Evolutionary conservation across 1,140 invertebrate species (phyloP).

Genomic region (Drosophila repleta): DNA sequence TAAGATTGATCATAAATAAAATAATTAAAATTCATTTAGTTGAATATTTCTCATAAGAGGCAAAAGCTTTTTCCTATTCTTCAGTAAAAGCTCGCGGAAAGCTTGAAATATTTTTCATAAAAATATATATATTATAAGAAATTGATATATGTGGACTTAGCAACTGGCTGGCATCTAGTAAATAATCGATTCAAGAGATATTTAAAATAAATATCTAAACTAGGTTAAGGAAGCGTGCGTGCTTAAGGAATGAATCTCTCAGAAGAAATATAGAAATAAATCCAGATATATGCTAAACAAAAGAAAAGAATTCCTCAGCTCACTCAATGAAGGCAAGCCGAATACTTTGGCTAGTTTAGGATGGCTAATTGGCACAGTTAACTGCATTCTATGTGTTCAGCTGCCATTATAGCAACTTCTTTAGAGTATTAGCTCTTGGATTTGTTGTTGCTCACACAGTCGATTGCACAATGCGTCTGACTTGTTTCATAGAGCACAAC

Average conservation of each 20-base stretch:
- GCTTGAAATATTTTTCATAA: not conserved
- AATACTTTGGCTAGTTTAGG: too few relatives aligned
- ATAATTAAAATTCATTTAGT: too few relatives aligned
- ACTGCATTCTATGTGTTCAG: too few relatives aligned
- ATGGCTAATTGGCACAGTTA: too few relatives aligned
- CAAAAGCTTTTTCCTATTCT: not conserved
- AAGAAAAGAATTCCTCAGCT: not conserved
- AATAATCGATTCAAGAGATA: not conserved
- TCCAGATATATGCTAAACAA: not conserved
- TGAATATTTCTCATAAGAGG: too few relatives aligned
- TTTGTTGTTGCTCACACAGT: not conserved
- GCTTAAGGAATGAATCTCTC: not conserved
- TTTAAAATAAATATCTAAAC: not conserved
- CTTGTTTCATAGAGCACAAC: constrained; percentile 15
- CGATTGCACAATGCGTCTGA: constrained; percentile 24
- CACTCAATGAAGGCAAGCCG: too few relatives aligned
- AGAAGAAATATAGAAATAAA: not conserved
- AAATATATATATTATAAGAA: constrained; percentile 1
- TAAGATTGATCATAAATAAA: too few relatives aligned
- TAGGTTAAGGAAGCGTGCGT: not conserved
- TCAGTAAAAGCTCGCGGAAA: not conserved
- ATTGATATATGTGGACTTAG: not conserved
- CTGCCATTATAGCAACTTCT: too few relatives aligned
- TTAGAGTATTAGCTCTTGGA: not conserved
- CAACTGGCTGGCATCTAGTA: not conserved